These are phyloP conservation scores for Axis porcinus DNA, from an alignment of 2,113 vertebrate genomes.

Conservation along the genomic window DNA sequence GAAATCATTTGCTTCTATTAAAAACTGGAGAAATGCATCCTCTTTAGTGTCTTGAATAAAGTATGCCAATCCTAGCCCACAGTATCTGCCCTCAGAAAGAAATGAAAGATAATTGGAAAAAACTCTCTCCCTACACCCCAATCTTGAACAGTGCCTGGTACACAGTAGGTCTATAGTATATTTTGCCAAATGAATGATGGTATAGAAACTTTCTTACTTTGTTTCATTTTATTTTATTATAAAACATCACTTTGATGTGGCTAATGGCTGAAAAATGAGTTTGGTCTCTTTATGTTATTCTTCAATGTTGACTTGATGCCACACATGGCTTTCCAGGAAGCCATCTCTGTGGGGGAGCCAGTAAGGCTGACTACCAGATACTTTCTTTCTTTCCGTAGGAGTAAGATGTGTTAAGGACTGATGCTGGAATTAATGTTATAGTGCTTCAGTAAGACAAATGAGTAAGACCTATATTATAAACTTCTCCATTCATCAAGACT, in stretches of 20 bases:
- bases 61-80: rapidly evolving
- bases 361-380: not conserved
- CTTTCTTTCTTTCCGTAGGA: not conserved
- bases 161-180: not conserved
- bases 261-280: not conserved
- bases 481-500: not conserved
- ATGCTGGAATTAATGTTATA: not conserved
- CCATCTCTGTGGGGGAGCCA: not conserved
- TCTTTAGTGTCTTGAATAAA: not conserved
- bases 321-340: not conserved
- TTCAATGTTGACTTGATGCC: not conserved
- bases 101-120: not conserved
- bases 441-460: not conserved
- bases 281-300: not conserved
- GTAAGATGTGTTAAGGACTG: not conserved
- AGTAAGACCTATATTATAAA: not conserved
- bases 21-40: not conserved
- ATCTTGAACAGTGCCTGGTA: not conserved
- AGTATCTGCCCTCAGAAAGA: not conserved
- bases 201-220: not conserved
- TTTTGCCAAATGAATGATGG: not conserved
- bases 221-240: not conserved
- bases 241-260: not conserved
- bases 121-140: not conserved
- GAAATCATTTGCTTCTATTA: not conserved